Conservation (phyloP, 2,797 vertebrate genomes). For the Loris lydekkerianus region DNA sequence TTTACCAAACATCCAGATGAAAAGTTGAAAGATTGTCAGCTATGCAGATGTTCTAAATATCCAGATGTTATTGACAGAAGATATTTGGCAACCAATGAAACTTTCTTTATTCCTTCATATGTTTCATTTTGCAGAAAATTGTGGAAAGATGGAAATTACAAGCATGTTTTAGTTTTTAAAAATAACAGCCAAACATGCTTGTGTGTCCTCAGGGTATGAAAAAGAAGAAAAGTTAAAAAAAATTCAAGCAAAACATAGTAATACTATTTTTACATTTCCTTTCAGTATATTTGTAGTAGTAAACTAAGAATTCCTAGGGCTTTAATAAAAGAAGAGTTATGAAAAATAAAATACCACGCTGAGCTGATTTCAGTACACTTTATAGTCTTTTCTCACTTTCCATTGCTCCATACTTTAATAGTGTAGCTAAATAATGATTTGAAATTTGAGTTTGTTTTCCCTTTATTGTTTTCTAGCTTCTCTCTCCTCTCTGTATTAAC, state of each 20-base stretch:
- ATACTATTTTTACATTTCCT: conserved; percentile 39
- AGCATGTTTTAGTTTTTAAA: conserved; percentile 58
- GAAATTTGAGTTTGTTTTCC: conserved; percentile 12
- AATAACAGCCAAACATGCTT: conserved; percentile 4
- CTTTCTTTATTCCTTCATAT: conserved; percentile 36
- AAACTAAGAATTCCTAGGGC: neutral
- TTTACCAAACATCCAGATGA: conserved; percentile 71
- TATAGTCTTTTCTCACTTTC: conserved; percentile 12
- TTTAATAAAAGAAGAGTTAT: conserved; percentile 41
- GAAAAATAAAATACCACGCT: conserved; percentile 41
- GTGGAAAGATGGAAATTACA: conserved; percentile 48
- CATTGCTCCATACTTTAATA: neutral
- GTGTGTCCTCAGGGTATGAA: neutral
- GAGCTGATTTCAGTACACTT: neutral
- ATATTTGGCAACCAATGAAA: conserved; percentile 56
- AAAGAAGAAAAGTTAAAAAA: neutral
- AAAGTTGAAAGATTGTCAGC: conserved; percentile 61
- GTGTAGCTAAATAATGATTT: conserved; percentile 11
- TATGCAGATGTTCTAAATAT: conserved; percentile 68
- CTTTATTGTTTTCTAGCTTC: neutral
- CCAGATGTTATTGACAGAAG: conserved; percentile 66
- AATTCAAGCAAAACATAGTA: conserved; percentile 6
- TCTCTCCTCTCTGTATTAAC: neutral
- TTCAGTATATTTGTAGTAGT: neutral
- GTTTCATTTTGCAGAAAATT: conserved; percentile 63